Evolutionary conservation across 2,888 invertebrate species (phyloP).

Genomic region (Cremastobaeus sp.): DNA sequence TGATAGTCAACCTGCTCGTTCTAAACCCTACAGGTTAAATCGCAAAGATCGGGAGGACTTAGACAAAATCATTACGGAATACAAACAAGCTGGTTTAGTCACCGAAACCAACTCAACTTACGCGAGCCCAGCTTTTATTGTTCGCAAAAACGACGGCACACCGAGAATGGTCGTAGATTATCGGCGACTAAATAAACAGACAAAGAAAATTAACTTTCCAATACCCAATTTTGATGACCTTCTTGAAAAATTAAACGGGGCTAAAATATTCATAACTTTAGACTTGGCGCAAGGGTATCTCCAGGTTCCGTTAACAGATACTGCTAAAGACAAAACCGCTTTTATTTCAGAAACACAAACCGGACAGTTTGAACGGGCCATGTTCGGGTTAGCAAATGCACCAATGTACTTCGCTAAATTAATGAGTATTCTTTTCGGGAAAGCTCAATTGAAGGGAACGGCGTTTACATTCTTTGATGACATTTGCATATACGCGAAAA

Average conservation of each 20-base stretch:
- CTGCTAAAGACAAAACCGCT: not conserved
- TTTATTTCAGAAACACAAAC: not conserved
- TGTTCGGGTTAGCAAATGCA: constrained; percentile 7
- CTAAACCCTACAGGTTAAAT: not conserved
- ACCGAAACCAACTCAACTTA: not conserved
- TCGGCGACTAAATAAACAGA: not conserved
- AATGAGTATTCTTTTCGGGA: constrained; percentile 5
- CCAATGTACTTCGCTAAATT: constrained; percentile 24
- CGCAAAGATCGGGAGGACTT: not conserved
- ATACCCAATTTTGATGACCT: not conserved
- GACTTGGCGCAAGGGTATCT: not conserved
- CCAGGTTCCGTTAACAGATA: not conserved
- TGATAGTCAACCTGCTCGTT: not conserved
- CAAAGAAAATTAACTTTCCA: not conserved
- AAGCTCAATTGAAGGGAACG: not conserved
- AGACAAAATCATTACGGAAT: not conserved
- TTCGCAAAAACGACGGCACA: not conserved
- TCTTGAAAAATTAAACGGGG: not conserved
- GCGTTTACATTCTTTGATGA: constrained; percentile 19
- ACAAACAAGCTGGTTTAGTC: not conserved
- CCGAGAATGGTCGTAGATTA: constrained; percentile 1
- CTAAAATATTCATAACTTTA: not conserved
- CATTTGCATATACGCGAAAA: not conserved
- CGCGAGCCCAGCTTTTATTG: not conserved
- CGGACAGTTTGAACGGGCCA: constrained; percentile 19